Evolutionary conservation across 2,113 vertebrate genomes (phyloP), one percentile per base, ranked within the genome.

Genomic region (Amia ocellicauda): DNA sequence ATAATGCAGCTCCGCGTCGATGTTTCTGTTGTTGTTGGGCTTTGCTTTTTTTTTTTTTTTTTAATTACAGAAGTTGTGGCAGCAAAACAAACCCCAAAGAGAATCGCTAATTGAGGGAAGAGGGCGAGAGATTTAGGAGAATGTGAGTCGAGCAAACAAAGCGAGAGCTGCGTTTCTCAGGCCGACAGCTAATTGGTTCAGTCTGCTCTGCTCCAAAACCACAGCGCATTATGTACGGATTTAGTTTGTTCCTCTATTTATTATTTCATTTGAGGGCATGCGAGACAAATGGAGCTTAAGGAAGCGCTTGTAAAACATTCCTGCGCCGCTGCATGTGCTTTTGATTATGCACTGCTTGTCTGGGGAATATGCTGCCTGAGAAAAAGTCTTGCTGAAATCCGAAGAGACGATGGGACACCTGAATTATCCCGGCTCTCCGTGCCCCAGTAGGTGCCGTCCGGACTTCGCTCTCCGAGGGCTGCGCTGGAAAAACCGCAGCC

Each of bases 401-500:
- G 40, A 22, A 63, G 13, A 54, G 1, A 27, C 49, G 59, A 13
- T 40, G 29, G n/a, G n/a, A 17, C 43, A n/a, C 43, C 43, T n/a
- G n/a, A 47, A 47, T 14, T 14, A 4, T 47, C n/a, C n/a, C 13
- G 10, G 10, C n/a, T n/a, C 16, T n/a, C 8, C 4, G n/a, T 17
- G 3, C 43, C 43, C 43, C 7, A 47, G 23, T 7, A 73, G 69
- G 29, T 54, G 76, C 56, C 60, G 73, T 36, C 29, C 51, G 74
- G 80, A 74, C 71, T 63, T 65, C 78, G 78, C 55, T 31, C 70
- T 17, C 66, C 3, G 51, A 80, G 71, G 43, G 61, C 42, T 69
- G 9, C n/a, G 75, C 62, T 68, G 55, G 58, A 79, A 85, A 80
- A 58, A 73, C 68, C 79, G 65, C 67, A 78, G 71, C 67, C 55